Evolutionary conservation across 2,113 vertebrate genomes (phyloP).

Genomic region (Podocnemis expansa): DNA sequence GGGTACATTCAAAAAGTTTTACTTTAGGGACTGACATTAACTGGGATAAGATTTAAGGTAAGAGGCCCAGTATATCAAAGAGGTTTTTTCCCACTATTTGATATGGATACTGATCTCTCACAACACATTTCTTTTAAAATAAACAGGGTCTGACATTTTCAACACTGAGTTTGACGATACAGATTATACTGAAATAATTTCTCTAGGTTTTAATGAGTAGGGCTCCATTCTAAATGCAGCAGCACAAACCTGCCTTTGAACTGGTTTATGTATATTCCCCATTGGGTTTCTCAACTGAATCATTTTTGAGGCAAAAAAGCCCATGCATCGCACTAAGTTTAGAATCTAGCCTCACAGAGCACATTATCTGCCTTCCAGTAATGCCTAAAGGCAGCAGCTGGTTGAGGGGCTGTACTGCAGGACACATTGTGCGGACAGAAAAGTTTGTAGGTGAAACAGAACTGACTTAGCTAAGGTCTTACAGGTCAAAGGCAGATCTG

Average conservation of each 20-base stretch:
- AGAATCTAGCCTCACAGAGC: background rate
- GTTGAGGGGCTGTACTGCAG: background rate
- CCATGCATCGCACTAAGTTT: background rate
- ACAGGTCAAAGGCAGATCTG: fast-evolving
- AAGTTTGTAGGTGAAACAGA: background rate
- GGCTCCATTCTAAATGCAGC: background rate
- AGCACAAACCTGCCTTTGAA: background rate
- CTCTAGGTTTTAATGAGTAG: background rate
- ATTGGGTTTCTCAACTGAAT: background rate
- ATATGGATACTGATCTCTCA: background rate
- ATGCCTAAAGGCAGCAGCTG: background rate
- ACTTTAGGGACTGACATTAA: background rate
- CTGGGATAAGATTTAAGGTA: constrained; percentile 45
- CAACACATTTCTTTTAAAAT: background rate
- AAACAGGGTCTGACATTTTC: background rate
- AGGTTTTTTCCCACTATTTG: background rate
- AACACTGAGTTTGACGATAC: constrained; percentile 13
- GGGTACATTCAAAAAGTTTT: background rate
- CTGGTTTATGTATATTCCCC: background rate
- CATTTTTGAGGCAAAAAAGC: background rate
- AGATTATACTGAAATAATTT: background rate
- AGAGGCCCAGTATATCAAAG: background rate
- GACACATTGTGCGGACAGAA: background rate
- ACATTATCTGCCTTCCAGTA: background rate
- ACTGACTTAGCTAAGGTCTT: background rate